Base-by-base conservation (phyloP, 2,113 vertebrate genomes). In the Rutilus rutilus region DNA sequence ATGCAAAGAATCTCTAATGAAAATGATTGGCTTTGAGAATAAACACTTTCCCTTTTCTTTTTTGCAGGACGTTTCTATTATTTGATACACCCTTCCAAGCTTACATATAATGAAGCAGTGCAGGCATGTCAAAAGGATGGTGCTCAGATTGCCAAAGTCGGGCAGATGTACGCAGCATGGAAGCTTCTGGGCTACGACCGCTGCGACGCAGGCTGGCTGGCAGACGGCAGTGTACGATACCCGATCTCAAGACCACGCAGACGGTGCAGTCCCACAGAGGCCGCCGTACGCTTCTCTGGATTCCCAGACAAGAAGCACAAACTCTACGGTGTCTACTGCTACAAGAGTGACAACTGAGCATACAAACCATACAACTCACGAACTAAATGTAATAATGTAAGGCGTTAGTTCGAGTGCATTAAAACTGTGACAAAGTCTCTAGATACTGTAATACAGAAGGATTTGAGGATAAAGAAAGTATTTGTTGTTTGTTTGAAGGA, bases 261-360 rank as follows among this genome's bases (percentile, higher is more conserved):
- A 42, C 97, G 97, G 93, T 99, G 98, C 93, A 99, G 98, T 65
- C 97, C 97, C 57, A 95, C 91, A 0, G 98, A 98, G 86, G 97
- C 97, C 0, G 97, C 97, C 0, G 97, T 99, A 42, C 95, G 98
- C 85, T 97, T 97, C 76, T 94, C 90, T 1, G 98, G 98, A 25
- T 99, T 97, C 91, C 98, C 98, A 0, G 96, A 99, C 77, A 98
- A 97, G 92, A 99, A 99, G 89, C 97, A 99, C 93, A 97, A 97
- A 96, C 94, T 98, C 21, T 99, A 98, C 0, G 98, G 97, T 3
- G 98, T 96, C 90, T 99, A 99, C 93, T 99, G 98, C 92, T 99
- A 96, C 94, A 94, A 96, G 90, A 94, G 93, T 4, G 91, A 95
- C 90, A 95, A 96, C 90, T 97, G 95, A 97, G 89, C 1, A 1